These are phyloP conservation scores for Setophaga petechia DNA, from an alignment of 2,113 vertebrate species.

Conservation along the genomic window DNA sequence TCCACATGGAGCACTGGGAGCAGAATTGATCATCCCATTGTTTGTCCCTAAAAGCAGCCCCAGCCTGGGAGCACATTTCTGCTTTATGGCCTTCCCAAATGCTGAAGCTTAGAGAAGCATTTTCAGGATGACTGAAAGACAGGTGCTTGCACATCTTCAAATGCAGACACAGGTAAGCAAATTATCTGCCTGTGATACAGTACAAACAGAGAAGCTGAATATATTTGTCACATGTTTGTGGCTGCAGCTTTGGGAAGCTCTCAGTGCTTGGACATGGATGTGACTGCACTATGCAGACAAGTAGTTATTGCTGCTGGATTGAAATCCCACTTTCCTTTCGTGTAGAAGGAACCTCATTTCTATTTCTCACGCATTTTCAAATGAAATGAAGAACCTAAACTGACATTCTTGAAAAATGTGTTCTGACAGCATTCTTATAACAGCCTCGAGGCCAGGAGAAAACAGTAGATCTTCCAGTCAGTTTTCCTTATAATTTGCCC, in stretches of 20 bases:
- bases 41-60: background rate
- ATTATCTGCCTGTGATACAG: rapidly evolving
- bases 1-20: background rate
- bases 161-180: background rate
- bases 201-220: background rate
- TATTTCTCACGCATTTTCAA: background rate
- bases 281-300: background rate
- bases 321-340: background rate
- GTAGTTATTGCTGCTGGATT: background rate
- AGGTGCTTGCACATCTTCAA: background rate
- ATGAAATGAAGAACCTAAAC: background rate
- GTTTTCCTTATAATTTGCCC: background rate
- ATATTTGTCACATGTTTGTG: background rate
- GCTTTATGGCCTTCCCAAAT: background rate
- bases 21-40: background rate
- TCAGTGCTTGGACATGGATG: background rate
- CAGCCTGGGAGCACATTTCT: background rate
- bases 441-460: background rate
- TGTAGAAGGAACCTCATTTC: background rate
- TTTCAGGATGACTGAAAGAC: background rate
- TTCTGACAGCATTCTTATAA: background rate
- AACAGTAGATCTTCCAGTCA: background rate
- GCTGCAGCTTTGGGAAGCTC: background rate
- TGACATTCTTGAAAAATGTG: background rate
- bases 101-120: background rate